These are phyloP conservation scores for Kradibia gibbosae DNA, from an alignment of 1,140 invertebrate species.

Conservation along the genomic window DNA sequence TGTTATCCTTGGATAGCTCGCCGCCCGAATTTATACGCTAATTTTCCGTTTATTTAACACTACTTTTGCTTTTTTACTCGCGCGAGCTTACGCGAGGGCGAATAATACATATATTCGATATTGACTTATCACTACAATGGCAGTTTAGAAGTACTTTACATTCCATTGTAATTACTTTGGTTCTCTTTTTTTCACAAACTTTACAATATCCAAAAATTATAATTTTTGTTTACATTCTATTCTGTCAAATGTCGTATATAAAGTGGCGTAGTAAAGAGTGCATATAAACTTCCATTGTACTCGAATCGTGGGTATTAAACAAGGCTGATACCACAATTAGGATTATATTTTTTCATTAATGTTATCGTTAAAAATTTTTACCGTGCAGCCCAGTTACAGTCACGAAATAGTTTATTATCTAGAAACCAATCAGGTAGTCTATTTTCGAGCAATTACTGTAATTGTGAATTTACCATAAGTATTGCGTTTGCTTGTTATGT, in stretches of 20 bases:
- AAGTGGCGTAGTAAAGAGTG: neutral
- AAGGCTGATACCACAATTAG: neutral
- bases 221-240: no score
- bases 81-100: neutral
- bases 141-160: neutral
- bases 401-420: slow-evolving; percentile 4
- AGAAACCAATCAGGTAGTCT: slow-evolving; percentile 9
- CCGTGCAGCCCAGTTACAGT: neutral
- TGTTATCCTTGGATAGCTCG: no score
- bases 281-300: neutral
- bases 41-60: neutral
- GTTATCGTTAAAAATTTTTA: neutral
- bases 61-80: neutral
- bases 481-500: neutral
- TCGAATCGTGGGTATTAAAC: neutral
- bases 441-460: neutral
- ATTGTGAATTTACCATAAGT: neutral
- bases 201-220: no score
- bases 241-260: no score
- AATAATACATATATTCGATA: neutral
- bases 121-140: neutral
- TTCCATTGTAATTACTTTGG: neutral
- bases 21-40: neutral
- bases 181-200: no score
- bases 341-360: neutral